Conservation (phyloP, 1,140 invertebrate genomes). For the Aricia agestis region DNA sequence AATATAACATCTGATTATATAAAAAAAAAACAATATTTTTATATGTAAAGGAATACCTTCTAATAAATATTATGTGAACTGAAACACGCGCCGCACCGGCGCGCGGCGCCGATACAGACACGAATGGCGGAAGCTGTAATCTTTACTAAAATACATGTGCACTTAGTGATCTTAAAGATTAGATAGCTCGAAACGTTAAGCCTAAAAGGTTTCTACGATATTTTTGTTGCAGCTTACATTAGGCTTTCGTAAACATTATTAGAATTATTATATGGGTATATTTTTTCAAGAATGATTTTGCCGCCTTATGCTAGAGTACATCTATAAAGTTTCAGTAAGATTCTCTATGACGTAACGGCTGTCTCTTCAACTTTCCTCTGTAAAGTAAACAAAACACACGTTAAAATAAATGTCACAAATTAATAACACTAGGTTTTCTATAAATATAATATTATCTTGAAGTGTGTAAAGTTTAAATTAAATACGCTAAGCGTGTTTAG, state of each 20-base stretch:
- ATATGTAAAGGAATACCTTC: conserved; percentile 29
- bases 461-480: not conserved
- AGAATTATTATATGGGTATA: conserved; percentile 70
- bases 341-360: conserved; percentile 62
- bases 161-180: conserved; percentile 68
- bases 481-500: not conserved
- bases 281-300: conserved; percentile 63
- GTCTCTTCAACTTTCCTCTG: conserved; percentile 74
- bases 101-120: conserved; percentile 29
- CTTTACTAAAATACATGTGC: conserved; percentile 66
- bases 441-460: not conserved
- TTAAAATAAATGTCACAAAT: not conserved
- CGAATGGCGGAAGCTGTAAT: conserved; percentile 58
- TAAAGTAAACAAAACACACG: conserved; percentile 35
- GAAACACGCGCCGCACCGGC: conserved; percentile 7
- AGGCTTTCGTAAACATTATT: conserved; percentile 68
- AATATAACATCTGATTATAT: conserved; percentile 43
- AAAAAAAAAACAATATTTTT: conserved; percentile 19
- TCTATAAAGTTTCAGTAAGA: conserved; percentile 70
- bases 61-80: conserved; percentile 10
- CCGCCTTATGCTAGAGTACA: conserved; percentile 63
- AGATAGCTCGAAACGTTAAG: conserved; percentile 70
- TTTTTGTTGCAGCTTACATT: conserved; percentile 68
- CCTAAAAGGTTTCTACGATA: conserved; percentile 65
- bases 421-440: not conserved